Base-by-base conservation (phyloP, 2,888 invertebrate genomes). In the Hipparchia sbordonii region DNA sequence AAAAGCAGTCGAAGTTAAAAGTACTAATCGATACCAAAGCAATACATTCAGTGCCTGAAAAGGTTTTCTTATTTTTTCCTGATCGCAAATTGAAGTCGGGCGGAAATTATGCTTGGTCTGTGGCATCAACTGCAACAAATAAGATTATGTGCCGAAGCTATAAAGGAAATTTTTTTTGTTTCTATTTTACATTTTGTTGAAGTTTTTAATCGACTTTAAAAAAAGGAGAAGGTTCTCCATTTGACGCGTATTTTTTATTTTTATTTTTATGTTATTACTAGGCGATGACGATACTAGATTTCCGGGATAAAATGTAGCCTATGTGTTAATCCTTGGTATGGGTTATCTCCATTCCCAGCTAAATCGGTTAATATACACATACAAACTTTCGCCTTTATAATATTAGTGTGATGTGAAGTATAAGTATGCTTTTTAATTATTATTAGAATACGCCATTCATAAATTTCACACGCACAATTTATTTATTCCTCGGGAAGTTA, bases 81-180 rank as follows among this genome's bases (percentile, higher is more conserved):
- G 46, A 7, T 63, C n/a, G 39, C 23, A 13, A 23, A 45, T 33
- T 70, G 51, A 59, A 72, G 52, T 52, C 57, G 54, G 51, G 62
- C 69, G 69, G 69, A 72, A 72, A 70, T 65, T 23, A 59, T 70
- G 65, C 45, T 57, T 51, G 33, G n/a, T n/a, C 65, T 39, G 60
- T 13, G 39, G 66, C 60, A 57, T 66, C 39, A 65, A 59, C 65
- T 65, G 65, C 69, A 65, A 68, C 63, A 59, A 70, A 67, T 54
- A 67, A 33, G 68, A 71, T 60, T 71, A 71, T 45, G 66, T 23
- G 10, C 65, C 9, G 57, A 46, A 57, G 65, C 65, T 51, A 48
- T 48, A 56, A 45, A 57, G 46, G 23, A 56, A 10, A 59, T 52
- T 39, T 39, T 65, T 46, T 8, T 63, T 45, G 39, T 13, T 56